Base-by-base conservation (phyloP, 2,888 invertebrate genomes). In the Dolomedes plantarius region DNA sequence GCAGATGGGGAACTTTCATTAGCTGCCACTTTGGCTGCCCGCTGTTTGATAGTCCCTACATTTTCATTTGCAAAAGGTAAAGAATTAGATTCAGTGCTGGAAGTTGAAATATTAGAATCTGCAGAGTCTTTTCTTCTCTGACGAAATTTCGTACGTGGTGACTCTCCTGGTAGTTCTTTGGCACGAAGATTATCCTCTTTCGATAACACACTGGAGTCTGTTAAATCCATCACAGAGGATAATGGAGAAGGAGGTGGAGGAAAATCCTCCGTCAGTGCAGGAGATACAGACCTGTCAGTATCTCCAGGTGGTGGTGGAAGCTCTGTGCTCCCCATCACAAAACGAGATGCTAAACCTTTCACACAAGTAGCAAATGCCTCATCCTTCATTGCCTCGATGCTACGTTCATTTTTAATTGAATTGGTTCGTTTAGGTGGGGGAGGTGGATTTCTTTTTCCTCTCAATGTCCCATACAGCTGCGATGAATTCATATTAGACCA, bases 41-140 rank as follows among this genome's bases (percentile, higher is more conserved):
- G 93, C 91, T 98, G 98, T 91, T 98, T 97, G 91, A 99, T 89
- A 76, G 99, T 99, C 80, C 98, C 99, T 46, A 98, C 98, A 92
- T 99, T 98, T 91, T 99, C 98, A 91, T 99, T 98, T 89, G 98
- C 98, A 92, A 99, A 99, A 56, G 98, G 98, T 88, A 93, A 89
- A 19, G 96, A 96, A 92, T 98, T 98, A 69, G 97, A 97, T 93
- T 98, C 98, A 89, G 97, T 96, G 92, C 97, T 98, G 16, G 88
- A 86, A 32, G 83, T 88, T 16, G 88, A 87, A 36, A 88, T 81
- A 28, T 86, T 87, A 13, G 88, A 88, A 28, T 88, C 88, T 2
- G 88, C 83, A 29, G 87, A 80, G 28, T 89, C 85, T 39, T 88
- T 88, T 28, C 88, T 79, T n/a, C 83, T 46, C 81, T 88, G 87